Evolutionary conservation across 2,888 invertebrate genomes (phyloP).

Genomic region (Cataglyphis livida): DNA sequence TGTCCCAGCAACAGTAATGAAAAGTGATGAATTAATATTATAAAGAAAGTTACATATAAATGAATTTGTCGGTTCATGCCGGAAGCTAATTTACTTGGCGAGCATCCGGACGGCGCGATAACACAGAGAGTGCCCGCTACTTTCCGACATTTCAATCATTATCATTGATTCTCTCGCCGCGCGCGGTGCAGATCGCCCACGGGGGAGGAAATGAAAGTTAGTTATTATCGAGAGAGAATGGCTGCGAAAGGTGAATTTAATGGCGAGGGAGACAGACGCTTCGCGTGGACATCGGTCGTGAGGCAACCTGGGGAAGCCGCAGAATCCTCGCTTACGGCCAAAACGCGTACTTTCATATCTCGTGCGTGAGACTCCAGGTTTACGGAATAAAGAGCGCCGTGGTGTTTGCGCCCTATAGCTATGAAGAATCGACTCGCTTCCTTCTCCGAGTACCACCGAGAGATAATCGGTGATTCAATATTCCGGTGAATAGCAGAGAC

Average conservation of each 20-base stretch:
- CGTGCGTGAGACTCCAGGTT: constrained; percentile 31
- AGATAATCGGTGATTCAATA: constrained; percentile 38
- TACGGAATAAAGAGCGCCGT: constrained; percentile 21
- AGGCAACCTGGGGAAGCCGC: constrained; percentile 58
- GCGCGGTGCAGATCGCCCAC: constrained; percentile 46
- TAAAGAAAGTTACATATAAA: background rate
- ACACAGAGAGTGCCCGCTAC: background rate
- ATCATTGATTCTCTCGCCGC: constrained; percentile 11
- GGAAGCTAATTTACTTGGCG: background rate
- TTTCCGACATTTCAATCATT: constrained; percentile 34
- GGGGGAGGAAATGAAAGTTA: constrained; percentile 74
- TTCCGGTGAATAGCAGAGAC: constrained; percentile 6
- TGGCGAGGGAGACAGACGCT: constrained; percentile 45
- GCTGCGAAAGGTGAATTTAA: constrained; percentile 69
- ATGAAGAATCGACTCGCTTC: constrained; percentile 40
- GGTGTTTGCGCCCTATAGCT: constrained; percentile 19
- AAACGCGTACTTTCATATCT: constrained; percentile 54
- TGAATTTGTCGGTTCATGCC: constrained; percentile 15
- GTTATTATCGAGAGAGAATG: constrained; percentile 70
- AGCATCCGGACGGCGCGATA: background rate
- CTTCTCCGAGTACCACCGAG: background rate
- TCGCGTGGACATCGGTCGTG: constrained; percentile 59
- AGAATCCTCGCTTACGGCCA: constrained; percentile 31
- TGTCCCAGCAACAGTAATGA: background rate
- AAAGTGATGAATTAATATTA: background rate